Percentiles rank a stretch among this genome's conserved stretches.
Conservation (phyloP, 2,113 vertebrate genomes). For the Phrynosoma blainvillii region DNA sequence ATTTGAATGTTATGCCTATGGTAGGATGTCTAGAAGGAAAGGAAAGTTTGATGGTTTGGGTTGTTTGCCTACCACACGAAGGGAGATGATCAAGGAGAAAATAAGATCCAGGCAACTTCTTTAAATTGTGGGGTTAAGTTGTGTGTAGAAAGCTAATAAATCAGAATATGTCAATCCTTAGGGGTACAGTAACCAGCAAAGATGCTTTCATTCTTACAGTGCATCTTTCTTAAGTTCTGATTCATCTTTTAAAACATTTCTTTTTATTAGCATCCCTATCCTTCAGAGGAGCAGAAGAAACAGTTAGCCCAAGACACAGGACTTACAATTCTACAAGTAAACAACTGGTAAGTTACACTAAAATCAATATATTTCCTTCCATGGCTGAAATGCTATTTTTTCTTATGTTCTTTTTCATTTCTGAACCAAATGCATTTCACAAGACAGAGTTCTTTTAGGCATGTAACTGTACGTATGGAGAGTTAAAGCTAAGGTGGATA, state of each 20-base stretch:
- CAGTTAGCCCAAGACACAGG: conserved; percentile 99
- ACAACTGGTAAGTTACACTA: conserved; percentile 97
- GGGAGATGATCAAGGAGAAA: not conserved
- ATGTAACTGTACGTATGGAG: conserved; percentile 58
- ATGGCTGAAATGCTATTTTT: conserved; percentile 69
- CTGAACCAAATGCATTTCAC: conserved; percentile 62
- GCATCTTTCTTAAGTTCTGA: conserved; percentile 76
- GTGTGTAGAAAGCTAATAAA: not conserved
- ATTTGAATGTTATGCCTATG: not conserved
- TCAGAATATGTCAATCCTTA: conserved; percentile 60
- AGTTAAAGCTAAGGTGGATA: conserved; percentile 52
- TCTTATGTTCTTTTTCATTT: conserved; percentile 78
- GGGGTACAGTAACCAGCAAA: conserved; percentile 57
- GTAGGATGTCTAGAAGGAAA: not conserved
- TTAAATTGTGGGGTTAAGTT: not conserved
- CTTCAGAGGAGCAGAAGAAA: conserved; percentile 99
- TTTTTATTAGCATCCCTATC: conserved; percentile 95
- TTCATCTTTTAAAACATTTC: conserved; percentile 79
- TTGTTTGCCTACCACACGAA: not conserved
- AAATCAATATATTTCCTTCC: conserved; percentile 76
- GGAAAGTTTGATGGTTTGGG: not conserved
- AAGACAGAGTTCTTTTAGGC: conserved; percentile 54
- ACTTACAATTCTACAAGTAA: conserved; percentile 99
- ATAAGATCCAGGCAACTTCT: not conserved
- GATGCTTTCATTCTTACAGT: conserved; percentile 73